Base-by-base conservation (phyloP, 2,113 vertebrate genomes). In the Polyodon spathula region DNA sequence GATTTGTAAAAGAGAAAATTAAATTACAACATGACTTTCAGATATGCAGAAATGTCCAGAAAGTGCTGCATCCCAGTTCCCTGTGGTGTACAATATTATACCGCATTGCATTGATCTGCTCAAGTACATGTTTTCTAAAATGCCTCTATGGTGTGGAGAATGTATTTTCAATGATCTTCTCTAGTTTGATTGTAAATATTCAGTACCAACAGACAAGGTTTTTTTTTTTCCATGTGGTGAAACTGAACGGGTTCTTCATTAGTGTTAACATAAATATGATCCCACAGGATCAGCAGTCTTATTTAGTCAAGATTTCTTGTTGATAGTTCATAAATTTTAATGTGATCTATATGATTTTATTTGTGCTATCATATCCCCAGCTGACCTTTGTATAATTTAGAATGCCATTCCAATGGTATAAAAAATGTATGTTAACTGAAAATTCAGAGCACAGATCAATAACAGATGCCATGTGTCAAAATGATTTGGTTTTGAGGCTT, bases 291-390 rank as follows among this genome's bases (percentile, higher is more conserved):
- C 15, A n/a, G 12, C 48, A 50, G 9, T 50, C 48, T 50, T 11
- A n/a, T 6, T 58, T 42, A 58, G 40, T 16, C 2, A 14, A 37
- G 58, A 4, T 38, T n/a, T 8, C 27, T 43, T 44, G 12, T 10
- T 59, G 42, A 38, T 43, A 59, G 40, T 27, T 59, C 12, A 48
- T 59, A 10, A 59, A 59, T 37, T 14, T 50, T 10, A 59, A 59
- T 43, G 17, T 50, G 43, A 17, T 44, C 14, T 38, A 37, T 38
- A 14, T 43, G 27, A 50, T 50, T 50, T 50, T n/a, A 11, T 50
- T 50, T n/a, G 48, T 50, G 48, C 10, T 44, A 12, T 37, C 43
- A 41, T 8, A n/a, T 7, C n/a, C 14, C 56, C 41, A 2, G 3
- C 6, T 10, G 5, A 6, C 12, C 8, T 43, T 4, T 37, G 44